Evolutionary conservation across 2,888 invertebrate species (phyloP).

Genomic region (Tenthredo mesomela): DNA sequence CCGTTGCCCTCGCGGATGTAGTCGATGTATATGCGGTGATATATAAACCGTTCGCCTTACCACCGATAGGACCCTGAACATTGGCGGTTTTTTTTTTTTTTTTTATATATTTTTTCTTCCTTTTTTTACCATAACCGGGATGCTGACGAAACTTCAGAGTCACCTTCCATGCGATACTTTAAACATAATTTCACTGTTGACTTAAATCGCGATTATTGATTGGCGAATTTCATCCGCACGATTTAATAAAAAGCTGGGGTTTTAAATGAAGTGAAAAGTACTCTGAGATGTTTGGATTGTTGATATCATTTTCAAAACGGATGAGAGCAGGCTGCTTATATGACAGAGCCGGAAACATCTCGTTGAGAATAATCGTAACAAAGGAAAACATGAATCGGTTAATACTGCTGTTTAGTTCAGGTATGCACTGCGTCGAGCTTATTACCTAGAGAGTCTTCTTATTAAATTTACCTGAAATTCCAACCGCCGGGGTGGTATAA

Average conservation of each 20-base stretch:
- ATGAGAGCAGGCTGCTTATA: not conserved
- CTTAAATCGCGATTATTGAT: not conserved
- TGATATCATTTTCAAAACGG: not conserved
- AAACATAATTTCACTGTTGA: not conserved
- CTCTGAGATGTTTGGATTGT: not conserved
- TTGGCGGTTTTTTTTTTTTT: not conserved
- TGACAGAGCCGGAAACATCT: not conserved
- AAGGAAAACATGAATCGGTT: slow-evolving; percentile 56
- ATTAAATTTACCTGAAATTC: slow-evolving; percentile 77
- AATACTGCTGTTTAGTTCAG: slow-evolving; percentile 59
- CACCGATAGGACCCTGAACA: not conserved
- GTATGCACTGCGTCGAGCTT: slow-evolving; percentile 56
- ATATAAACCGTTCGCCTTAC: slow-evolving; percentile 26
- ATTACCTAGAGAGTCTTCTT: slow-evolving; percentile 61
- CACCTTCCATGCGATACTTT: not conserved
- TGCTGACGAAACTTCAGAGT: not conserved
- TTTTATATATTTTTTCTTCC: not conserved
- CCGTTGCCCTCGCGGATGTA: slow-evolving; percentile 30
- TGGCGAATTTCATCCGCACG: not conserved
- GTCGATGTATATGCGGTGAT: slow-evolving; percentile 24
- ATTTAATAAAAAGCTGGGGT: not conserved
- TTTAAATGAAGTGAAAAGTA: not conserved
- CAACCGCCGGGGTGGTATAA: slow-evolving; percentile 69
- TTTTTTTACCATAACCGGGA: not conserved
- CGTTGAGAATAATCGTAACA: not conserved